Evolutionary conservation across 1,140 invertebrate species (phyloP).

Genomic region (Asbolus verrucosus): DNA sequence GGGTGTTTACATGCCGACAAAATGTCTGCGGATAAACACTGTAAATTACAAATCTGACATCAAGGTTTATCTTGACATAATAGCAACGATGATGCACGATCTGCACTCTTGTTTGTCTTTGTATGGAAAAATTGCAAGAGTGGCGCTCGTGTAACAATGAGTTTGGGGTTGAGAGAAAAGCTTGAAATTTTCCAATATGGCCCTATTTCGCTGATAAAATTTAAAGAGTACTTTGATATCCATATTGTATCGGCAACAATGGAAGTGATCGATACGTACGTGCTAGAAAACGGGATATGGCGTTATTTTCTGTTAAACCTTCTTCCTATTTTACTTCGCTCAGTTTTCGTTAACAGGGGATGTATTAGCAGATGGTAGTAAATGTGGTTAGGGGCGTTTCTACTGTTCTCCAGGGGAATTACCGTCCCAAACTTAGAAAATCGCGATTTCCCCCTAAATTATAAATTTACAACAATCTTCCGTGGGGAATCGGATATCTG

Average conservation of each 20-base stretch:
- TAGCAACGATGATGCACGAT: no score
- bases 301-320: conserved; percentile 36
- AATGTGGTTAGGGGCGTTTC: conserved; percentile 40
- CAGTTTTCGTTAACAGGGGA: conserved; percentile 44
- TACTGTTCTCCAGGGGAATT: conserved; percentile 40
- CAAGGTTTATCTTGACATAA: no score
- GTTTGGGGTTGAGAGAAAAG: no score
- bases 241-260: neutral
- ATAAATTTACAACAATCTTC: conserved; percentile 35
- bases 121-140: no score
- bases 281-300: conserved; percentile 1
- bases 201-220: no score
- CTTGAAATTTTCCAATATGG: conserved; percentile 6
- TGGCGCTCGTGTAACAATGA: no score
- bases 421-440: conserved; percentile 41
- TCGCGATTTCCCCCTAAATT: conserved; percentile 38
- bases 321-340: conserved; percentile 34
- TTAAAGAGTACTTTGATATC: conserved; percentile 11
- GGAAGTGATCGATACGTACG: conserved; percentile 32
- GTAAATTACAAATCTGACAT: no score
- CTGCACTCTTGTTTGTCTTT: no score
- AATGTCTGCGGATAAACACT: no score
- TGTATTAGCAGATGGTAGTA: conserved; percentile 45
- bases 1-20: no score
- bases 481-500: conserved; percentile 12